Conservation (phyloP, 2,888 invertebrate species). For the Bhutanitis thaidina region DNA sequence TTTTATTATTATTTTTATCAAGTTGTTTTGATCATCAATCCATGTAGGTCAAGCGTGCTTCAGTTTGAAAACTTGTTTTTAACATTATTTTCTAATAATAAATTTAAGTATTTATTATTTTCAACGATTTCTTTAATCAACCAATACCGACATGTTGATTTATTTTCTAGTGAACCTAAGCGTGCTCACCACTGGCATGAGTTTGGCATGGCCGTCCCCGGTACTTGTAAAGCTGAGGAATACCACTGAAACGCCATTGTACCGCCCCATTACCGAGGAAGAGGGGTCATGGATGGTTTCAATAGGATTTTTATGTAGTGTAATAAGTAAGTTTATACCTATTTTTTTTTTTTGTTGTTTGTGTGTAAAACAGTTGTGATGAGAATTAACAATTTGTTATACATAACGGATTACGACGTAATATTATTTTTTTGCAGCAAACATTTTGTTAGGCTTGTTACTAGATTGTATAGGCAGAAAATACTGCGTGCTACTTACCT, state of each 20-base stretch:
- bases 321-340: conserved; percentile 31
- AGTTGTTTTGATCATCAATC: too few relatives aligned
- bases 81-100: too few relatives aligned
- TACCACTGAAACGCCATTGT: conserved; percentile 34
- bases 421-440: conserved; percentile 22
- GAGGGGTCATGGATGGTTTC: conserved; percentile 60
- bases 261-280: conserved; percentile 39
- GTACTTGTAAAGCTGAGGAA: conserved; percentile 49
- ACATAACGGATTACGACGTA: too few relatives aligned
- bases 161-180: conserved; percentile 46
- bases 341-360: too few relatives aligned
- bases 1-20: too few relatives aligned
- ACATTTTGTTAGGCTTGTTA: conserved; percentile 9
- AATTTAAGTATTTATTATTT: too few relatives aligned
- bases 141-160: not conserved
- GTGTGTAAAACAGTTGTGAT: too few relatives aligned
- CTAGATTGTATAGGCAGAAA: conserved; percentile 29
- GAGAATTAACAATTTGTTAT: too few relatives aligned
- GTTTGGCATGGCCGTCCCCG: conserved; percentile 50
- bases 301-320: conserved; percentile 38
- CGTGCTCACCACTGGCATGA: conserved; percentile 42
- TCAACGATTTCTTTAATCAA: too few relatives aligned
- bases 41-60: too few relatives aligned
- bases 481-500: conserved; percentile 20
- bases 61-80: too few relatives aligned